Percentiles rank a stretch among this genome's conserved stretches.
Evolutionary conservation across 2,888 invertebrate species (phyloP).

Genomic region (Dusona sp.): DNA sequence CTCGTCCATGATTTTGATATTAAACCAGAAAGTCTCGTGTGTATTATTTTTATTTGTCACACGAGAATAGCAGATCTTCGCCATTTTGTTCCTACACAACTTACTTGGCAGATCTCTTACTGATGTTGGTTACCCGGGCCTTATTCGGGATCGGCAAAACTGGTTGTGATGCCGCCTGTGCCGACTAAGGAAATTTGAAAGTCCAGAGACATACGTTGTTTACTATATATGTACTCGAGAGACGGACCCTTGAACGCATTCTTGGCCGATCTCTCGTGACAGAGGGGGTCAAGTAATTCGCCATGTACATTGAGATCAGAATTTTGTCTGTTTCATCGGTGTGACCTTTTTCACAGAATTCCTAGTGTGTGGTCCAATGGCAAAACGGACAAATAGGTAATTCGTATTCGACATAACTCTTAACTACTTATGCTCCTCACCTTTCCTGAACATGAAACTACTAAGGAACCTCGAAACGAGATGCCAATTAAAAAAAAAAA

Average conservation of each 20-base stretch:
- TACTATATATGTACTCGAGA: slow-evolving; percentile 19
- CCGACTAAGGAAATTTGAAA: slow-evolving; percentile 74
- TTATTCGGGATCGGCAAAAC: slow-evolving; percentile 69
- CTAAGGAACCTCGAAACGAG: neutral
- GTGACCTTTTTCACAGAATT: neutral
- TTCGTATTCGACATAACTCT: neutral
- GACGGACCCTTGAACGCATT: slow-evolving; percentile 64
- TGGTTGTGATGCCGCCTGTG: slow-evolving; percentile 63
- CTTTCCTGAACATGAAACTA: neutral
- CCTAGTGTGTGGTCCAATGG: neutral
- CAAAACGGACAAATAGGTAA: neutral
- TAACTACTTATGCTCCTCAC: too few species aligned
- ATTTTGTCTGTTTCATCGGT: neutral
- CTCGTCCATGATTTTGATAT: slow-evolving; percentile 25
- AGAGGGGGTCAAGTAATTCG: slow-evolving; percentile 8
- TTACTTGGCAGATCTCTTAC: slow-evolving; percentile 15
- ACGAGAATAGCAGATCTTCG: slow-evolving; percentile 39
- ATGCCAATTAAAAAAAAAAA: neutral
- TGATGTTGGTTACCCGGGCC: slow-evolving; percentile 51
- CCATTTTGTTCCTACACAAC: slow-evolving; percentile 35
- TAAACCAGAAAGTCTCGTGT: neutral
- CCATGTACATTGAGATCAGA: neutral
- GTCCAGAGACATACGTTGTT: slow-evolving; percentile 41
- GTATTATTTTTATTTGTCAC: neutral
- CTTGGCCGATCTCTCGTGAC: slow-evolving; percentile 36